Evolutionary conservation across 2,797 vertebrate species (phyloP), one percentile per base, ranked within the genome.

Genomic region (Enteromius viviparus): DNA sequence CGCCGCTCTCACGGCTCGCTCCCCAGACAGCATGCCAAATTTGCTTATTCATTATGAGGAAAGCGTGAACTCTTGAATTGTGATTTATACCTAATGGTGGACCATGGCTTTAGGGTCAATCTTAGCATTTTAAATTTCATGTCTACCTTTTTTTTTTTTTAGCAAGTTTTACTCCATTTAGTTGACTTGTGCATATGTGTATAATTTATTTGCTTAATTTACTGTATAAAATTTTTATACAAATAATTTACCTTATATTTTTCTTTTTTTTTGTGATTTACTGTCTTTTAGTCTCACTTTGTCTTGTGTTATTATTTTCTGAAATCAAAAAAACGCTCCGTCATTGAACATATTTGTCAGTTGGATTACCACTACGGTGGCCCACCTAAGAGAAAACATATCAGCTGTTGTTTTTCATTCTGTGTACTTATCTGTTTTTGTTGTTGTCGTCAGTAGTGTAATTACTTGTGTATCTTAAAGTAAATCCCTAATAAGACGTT

Each of bases 21-120:
- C n/a, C n/a, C n/a, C n/a, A n/a, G n/a, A n/a, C n/a, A n/a, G n/a
- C n/a, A n/a, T n/a, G n/a, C n/a, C n/a, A n/a, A n/a, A n/a, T n/a
- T n/a, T n/a, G n/a, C n/a, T n/a, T n/a, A n/a, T n/a, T n/a, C n/a
- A n/a, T n/a, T n/a, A n/a, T n/a, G n/a, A n/a, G n/a, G n/a, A n/a
- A n/a, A n/a, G n/a, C n/a, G n/a, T n/a, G n/a, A n/a, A n/a, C n/a
- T n/a, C n/a, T 23, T 1, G 4, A 23, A 58, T 58, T 12, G 21
- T 55, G 8, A 55, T n/a, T 21, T 10, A 55, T 21, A 55, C 53
- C 21, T 55, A n/a, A 55, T 55, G 7, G 6, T 53, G 21, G 21
- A n/a, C 21, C 8, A 55, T 45, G 1, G 1, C 53, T 75, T 81
- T 65, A 51, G 19, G 84, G 87, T 90, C 91, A 91, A 93, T 92